These are phyloP conservation scores for Operophtera brumata DNA, from an alignment of 2,888 invertebrate genomes.

Conservation along the genomic window DNA sequence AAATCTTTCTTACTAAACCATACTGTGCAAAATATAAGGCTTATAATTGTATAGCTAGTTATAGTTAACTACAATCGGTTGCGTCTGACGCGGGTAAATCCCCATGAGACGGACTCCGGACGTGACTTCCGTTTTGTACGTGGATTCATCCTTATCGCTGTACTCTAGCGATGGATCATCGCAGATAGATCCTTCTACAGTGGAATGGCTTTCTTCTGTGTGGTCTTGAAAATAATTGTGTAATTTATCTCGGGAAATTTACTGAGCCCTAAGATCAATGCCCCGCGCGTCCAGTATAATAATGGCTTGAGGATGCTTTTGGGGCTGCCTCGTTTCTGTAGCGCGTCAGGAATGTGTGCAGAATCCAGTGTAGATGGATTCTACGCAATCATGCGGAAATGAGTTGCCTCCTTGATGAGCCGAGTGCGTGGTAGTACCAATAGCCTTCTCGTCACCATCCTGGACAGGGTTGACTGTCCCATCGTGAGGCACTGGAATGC, in stretches of 20 bases:
- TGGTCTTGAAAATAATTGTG: conserved; percentile 1
- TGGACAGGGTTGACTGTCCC: too few species aligned
- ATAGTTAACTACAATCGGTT: conserved; percentile 41
- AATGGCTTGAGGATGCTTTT: too few species aligned
- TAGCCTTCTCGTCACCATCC: too few species aligned
- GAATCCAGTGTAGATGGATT: too few species aligned
- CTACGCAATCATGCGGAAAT: too few species aligned
- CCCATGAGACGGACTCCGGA: conserved; percentile 37
- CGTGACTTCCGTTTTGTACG: conserved; percentile 38
- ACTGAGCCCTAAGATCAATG: not conserved
- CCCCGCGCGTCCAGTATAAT: too few species aligned
- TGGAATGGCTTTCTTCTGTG: conserved; percentile 3
- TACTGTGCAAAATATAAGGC: conserved; percentile 8
- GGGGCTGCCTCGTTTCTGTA: too few species aligned
- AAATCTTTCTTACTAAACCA: conserved; percentile 2
- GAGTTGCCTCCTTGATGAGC: too few species aligned
- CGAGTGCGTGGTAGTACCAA: too few species aligned
- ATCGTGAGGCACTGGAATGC: too few species aligned
- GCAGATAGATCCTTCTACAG: conserved; percentile 10
- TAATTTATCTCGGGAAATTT: not conserved
- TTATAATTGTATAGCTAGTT: conserved; percentile 13
- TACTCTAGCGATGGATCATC: conserved; percentile 29
- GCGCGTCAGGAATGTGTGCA: too few species aligned
- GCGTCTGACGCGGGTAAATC: conserved; percentile 50
- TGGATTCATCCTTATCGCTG: conserved; percentile 28